Evolutionary conservation across 2,888 invertebrate species (phyloP), one percentile per base, ranked within the genome.

Genomic region (Melanophora roralis): DNA sequence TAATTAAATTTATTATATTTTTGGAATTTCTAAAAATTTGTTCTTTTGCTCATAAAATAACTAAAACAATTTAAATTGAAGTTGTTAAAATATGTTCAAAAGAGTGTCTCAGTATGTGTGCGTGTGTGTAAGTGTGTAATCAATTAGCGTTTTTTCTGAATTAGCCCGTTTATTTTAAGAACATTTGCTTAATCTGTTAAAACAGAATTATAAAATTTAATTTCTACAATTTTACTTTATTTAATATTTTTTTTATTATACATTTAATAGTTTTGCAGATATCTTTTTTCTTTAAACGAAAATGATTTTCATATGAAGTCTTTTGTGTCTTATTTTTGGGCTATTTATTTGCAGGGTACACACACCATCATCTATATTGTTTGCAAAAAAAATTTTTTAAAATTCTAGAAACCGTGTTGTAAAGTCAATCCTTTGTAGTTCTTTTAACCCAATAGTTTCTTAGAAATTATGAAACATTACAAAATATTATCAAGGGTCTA

Each of bases 391-490:
- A n/a, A n/a, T n/a, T n/a, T n/a, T 51, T 43, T 8, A 51, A 68
- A 78, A 78, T 74, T 65, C 78, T 65, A 49, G 74, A 78, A 78
- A 78, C 14, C 73, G 36, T 14, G 36, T 21, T 34, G 43, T 47
- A 49, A 62, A 73, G 77, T 68, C 73, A 78, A 78, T 78, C 78
- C 74, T 78, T 78, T 78, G 78, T 78, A 62, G 8, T 23, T 16
- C 12, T 27, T 21, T 57, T 38, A 51, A 51, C 55, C 14, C 19
- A 9, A 11, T 65, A 34, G 9, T 38, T 74, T 74, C 73, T 32
- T 0, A 2, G 65, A 74, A 74, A 65, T 74, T 65, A 57, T 74
- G 65, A 51, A 65, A 74, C 65, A 49, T 74, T 74, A 59, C 73
- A 65, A 65, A 74, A 74, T 73, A 43, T 47, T 14, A 16, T 4